Percentiles rank a stretch among this genome's conserved stretches.
Evolutionary conservation across 2,888 invertebrate species (phyloP).

Genomic region (Schrankia costaestrigalis): DNA sequence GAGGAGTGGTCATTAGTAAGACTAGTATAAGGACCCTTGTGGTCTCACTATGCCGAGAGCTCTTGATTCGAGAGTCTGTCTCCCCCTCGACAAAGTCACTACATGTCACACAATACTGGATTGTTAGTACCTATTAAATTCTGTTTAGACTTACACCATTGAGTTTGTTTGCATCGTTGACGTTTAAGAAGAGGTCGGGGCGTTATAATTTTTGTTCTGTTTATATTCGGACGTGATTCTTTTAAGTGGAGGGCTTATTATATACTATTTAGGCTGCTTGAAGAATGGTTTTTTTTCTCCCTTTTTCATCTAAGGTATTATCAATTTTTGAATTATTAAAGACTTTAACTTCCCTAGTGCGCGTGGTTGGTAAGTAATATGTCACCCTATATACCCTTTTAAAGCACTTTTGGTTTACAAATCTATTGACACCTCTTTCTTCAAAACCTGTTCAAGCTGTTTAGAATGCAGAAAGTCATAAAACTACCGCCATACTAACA

Average conservation of each 20-base stretch:
- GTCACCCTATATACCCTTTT: too few relatives aligned
- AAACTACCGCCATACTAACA: too few relatives aligned
- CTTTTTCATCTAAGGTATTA: too few relatives aligned
- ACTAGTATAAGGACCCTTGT: slow-evolving; percentile 39
- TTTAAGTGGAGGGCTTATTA: background rate
- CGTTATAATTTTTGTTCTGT: slow-evolving; percentile 18
- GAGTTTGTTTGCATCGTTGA: slow-evolving; percentile 29
- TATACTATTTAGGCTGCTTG: too few relatives aligned
- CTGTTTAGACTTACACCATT: slow-evolving; percentile 28
- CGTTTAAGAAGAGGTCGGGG: slow-evolving; percentile 17
- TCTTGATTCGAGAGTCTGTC: slow-evolving; percentile 44
- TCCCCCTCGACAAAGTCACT: slow-evolving; percentile 34
- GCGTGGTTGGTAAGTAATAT: too few relatives aligned
- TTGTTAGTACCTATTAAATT: slow-evolving; percentile 33
- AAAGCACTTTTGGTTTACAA: too few relatives aligned
- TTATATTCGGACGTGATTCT: background rate
- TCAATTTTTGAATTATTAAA: too few relatives aligned
- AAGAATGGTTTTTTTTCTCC: too few relatives aligned
- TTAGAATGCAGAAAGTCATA: too few relatives aligned
- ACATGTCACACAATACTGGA: slow-evolving; percentile 42
- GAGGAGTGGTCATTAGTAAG: slow-evolving; percentile 54
- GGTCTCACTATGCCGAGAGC: slow-evolving; percentile 47
- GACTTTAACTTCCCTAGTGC: too few relatives aligned
- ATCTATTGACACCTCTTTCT: too few relatives aligned
- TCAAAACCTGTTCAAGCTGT: too few relatives aligned